Evolutionary conservation across 2,888 invertebrate genomes (phyloP).

Genomic region (Petrolisthes manimaculis): DNA sequence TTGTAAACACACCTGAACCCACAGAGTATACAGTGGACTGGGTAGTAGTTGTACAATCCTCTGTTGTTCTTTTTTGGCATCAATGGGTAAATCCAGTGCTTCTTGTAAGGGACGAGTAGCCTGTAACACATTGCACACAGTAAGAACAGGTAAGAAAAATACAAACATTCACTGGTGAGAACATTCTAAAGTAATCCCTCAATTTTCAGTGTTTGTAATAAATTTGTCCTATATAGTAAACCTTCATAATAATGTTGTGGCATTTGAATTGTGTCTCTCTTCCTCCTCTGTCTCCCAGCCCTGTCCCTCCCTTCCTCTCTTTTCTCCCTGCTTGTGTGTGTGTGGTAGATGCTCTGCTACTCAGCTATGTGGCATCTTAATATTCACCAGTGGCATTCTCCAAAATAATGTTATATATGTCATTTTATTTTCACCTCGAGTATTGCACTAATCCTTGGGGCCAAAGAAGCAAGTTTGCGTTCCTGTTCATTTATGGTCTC

Average conservation of each 20-base stretch:
- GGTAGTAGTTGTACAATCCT: slow-evolving; percentile 60
- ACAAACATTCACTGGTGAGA: too few relatives aligned
- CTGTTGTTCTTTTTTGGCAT: slow-evolving; percentile 62
- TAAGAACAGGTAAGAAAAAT: too few relatives aligned
- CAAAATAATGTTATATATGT: not conserved
- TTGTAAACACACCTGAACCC: slow-evolving; percentile 61
- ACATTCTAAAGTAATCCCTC: too few relatives aligned
- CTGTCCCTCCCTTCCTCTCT: too few relatives aligned
- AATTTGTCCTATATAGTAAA: too few relatives aligned
- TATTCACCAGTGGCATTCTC: not conserved
- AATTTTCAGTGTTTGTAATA: too few relatives aligned
- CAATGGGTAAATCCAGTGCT: slow-evolving; percentile 59
- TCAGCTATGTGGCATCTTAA: not conserved
- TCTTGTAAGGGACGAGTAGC: slow-evolving; percentile 64
- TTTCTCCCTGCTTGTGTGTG: too few relatives aligned
- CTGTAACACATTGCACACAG: not conserved
- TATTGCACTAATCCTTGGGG: slow-evolving; percentile 63
- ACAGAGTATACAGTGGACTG: slow-evolving; percentile 64
- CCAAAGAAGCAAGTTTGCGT: slow-evolving; percentile 59
- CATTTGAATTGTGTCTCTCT: too few relatives aligned
- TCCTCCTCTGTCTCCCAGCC: too few relatives aligned
- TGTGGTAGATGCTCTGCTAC: too few relatives aligned
- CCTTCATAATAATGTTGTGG: too few relatives aligned
- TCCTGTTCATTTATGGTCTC: slow-evolving; percentile 58
- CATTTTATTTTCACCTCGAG: slow-evolving; percentile 45